phyloP scores from a whole-genome alignment of 2,888 invertebrate species.

The Bimastos eiseni region DNA sequence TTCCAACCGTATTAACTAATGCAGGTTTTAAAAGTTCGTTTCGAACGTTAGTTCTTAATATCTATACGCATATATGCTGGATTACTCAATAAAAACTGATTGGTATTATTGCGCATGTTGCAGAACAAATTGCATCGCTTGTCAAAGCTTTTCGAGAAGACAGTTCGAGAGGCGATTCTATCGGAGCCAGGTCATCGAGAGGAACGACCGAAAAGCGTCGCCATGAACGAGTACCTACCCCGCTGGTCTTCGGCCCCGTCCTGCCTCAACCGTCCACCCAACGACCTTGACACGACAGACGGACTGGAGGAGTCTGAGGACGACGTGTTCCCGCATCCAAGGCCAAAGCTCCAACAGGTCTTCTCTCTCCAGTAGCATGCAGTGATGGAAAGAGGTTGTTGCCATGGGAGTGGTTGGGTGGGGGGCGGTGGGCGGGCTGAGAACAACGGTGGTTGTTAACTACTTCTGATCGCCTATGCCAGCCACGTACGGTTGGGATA shows the following conservation, averaged over 20 bases:
- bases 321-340: not conserved
- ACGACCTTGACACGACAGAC: not conserved
- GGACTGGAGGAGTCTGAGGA: not conserved
- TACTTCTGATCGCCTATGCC: not conserved
- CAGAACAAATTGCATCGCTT: not conserved
- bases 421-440: no score
- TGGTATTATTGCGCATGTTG: not conserved
- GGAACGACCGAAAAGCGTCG: not conserved
- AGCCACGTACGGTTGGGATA: not conserved
- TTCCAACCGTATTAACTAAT: no score
- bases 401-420: not conserved
- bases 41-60: no score
- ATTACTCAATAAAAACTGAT: no score
- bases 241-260: constrained; percentile 25
- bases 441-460: not conserved
- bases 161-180: not conserved
- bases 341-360: not conserved
- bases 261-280: constrained; percentile 48
- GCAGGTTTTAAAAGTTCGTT: no score
- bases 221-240: not conserved
- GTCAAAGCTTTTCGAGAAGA: constrained; percentile 17
- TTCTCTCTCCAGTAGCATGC: constrained; percentile 14
- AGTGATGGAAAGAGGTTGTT: not conserved
- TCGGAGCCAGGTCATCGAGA: not conserved
- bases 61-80: no score